phyloP scores from a whole-genome alignment of 2,888 invertebrate species.

The Trileptium ribeirensis region DNA sequence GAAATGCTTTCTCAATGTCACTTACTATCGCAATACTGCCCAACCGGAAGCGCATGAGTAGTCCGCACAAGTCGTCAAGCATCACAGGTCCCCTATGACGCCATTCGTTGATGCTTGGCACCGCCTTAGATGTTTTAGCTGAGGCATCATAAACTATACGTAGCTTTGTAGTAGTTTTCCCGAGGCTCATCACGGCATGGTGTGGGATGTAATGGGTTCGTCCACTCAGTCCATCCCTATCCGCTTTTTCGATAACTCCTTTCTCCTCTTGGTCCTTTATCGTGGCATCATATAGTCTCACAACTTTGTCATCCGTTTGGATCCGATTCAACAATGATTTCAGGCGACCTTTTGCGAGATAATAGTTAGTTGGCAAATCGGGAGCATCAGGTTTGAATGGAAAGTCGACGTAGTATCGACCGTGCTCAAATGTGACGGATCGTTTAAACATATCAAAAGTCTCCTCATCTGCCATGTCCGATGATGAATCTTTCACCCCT shows the following conservation, averaged over 20 bases:
- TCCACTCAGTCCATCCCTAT: neutral
- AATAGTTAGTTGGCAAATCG: neutral
- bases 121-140: neutral
- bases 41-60: neutral
- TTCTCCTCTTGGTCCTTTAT: neutral
- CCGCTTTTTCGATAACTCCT: slow-evolving; percentile 5
- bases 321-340: neutral
- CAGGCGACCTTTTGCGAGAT: neutral
- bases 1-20: too few relatives aligned
- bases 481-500: slow-evolving; percentile 6
- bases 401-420: neutral
- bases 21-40: too few relatives aligned
- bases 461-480: neutral
- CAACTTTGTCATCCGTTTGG: neutral
- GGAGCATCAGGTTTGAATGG: neutral
- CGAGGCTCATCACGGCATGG: neutral
- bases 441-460: slow-evolving; percentile 1
- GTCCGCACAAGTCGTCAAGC: neutral
- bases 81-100: slow-evolving; percentile 4
- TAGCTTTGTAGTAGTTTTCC: neutral
- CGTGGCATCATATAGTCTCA: neutral
- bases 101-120: slow-evolving; percentile 9
- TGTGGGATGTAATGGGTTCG: slow-evolving; percentile 17
- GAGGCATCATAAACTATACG: slow-evolving; percentile 8
- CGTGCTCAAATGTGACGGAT: neutral